Conservation (phyloP, 1,140 invertebrate species). For the Brachionus asplanchnoidis region DNA sequence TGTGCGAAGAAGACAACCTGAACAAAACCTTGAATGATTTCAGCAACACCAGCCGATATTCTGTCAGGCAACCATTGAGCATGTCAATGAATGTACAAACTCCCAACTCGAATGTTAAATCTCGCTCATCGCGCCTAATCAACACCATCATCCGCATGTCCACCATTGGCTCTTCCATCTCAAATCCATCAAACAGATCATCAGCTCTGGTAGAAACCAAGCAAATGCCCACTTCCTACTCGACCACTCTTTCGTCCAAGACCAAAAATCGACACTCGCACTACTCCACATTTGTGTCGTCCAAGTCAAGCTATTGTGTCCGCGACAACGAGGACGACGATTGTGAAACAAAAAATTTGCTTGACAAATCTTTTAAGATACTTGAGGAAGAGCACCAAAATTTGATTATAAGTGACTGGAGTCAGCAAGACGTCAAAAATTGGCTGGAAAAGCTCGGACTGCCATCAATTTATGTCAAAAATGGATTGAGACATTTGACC, state of each 20-base stretch:
- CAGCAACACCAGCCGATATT: slow-evolving; percentile 7
- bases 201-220: background rate
- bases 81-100: slow-evolving; percentile 18
- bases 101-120: background rate
- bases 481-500: background rate
- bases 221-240: background rate
- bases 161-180: background rate
- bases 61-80: background rate
- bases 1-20: slow-evolving; percentile 9
- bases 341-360: background rate
- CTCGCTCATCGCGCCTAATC: background rate
- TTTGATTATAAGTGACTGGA: background rate
- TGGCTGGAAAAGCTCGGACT: slow-evolving; percentile 28
- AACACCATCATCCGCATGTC: slow-evolving; percentile 31
- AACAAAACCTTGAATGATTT: slow-evolving; percentile 11
- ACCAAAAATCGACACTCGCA: slow-evolving; percentile 11
- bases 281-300: background rate
- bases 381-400: background rate
- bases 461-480: background rate
- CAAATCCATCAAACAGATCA: background rate
- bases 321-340: background rate
- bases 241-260: background rate
- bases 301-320: slow-evolving; percentile 13
- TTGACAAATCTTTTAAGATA: slow-evolving; percentile 5
- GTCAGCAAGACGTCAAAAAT: background rate